phyloP scores from a whole-genome alignment of 2,888 invertebrate species.

The Holacanthella duospinosa region DNA sequence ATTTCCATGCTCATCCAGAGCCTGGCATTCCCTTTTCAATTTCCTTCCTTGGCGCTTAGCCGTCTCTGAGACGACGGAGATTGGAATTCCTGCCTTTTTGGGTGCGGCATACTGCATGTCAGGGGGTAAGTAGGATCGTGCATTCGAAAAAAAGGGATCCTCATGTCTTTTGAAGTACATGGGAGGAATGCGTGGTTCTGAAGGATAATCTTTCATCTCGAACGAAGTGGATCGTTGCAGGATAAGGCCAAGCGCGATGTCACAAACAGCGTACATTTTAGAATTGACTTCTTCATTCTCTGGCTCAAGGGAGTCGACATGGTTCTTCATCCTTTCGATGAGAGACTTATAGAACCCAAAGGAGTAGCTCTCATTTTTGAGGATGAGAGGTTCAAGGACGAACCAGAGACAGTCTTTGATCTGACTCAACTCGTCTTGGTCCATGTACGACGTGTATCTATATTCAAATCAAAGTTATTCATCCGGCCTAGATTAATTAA shows the following conservation, averaged over 20 bases:
- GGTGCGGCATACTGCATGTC: conserved; percentile 55
- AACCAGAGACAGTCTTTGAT: conserved; percentile 77
- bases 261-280: conserved; percentile 96
- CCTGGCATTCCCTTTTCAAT: conserved; percentile 9
- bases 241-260: conserved; percentile 82
- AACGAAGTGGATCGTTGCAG: conserved; percentile 75
- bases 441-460: conserved; percentile 11
- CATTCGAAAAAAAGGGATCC: conserved; percentile 55
- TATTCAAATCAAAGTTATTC: conserved; percentile 16
- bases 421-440: conserved; percentile 10
- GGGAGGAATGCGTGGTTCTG: conserved; percentile 73
- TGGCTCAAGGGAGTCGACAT: conserved; percentile 75
- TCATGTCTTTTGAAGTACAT: conserved; percentile 76
- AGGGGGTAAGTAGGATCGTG: conserved; percentile 59
- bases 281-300: conserved; percentile 73
- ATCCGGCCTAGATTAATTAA: no score
- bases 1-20: conserved; percentile 35
- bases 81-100: conserved; percentile 41
- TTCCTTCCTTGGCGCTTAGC: conserved; percentile 13
- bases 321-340: conserved; percentile 87
- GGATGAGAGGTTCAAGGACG: conserved; percentile 83
- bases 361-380: conserved; percentile 85
- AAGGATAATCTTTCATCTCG: conserved; percentile 79
- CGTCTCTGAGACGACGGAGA: conserved; percentile 36
- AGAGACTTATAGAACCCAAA: conserved; percentile 90